These are phyloP conservation scores for Drosophila malerkotliana DNA, from an alignment of 1,140 invertebrate genomes.

Conservation along the genomic window DNA sequence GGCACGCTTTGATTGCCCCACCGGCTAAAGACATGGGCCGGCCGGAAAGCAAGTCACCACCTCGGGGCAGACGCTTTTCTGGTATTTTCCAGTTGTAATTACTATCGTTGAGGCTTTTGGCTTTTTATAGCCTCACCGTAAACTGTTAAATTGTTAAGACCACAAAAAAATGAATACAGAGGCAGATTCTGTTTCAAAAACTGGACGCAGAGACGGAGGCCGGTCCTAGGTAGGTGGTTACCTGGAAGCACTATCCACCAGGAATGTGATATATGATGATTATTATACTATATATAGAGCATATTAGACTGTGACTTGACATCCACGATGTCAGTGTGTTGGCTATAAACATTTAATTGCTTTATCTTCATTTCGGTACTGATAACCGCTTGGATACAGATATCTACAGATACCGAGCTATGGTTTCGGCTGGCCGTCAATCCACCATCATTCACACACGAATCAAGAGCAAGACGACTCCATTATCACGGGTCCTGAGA, in stretches of 20 bases:
- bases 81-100: slow-evolving; percentile 79
- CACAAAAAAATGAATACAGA: slow-evolving; percentile 5
- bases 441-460: no score
- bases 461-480: slow-evolving; percentile 34
- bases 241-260: no score
- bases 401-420: neutral
- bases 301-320: neutral
- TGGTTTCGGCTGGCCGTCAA: no score
- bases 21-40: slow-evolving; percentile 37
- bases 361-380: slow-evolving; percentile 37
- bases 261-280: slow-evolving; percentile 32
- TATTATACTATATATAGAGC: slow-evolving; percentile 2
- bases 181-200: slow-evolving; percentile 11
- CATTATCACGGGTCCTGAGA: slow-evolving; percentile 42
- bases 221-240: slow-evolving; percentile 18
- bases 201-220: slow-evolving; percentile 34
- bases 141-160: slow-evolving; percentile 17
- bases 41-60: slow-evolving; percentile 35
- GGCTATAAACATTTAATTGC: slow-evolving; percentile 34
- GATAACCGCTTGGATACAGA: slow-evolving; percentile 33
- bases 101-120: slow-evolving; percentile 40
- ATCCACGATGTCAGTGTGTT: slow-evolving; percentile 2
- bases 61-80: slow-evolving; percentile 46
- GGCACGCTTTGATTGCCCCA: slow-evolving; percentile 67
- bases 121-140: slow-evolving; percentile 22